Base-by-base conservation (phyloP, 2,888 invertebrate genomes). In the Cantharis rufa region DNA sequence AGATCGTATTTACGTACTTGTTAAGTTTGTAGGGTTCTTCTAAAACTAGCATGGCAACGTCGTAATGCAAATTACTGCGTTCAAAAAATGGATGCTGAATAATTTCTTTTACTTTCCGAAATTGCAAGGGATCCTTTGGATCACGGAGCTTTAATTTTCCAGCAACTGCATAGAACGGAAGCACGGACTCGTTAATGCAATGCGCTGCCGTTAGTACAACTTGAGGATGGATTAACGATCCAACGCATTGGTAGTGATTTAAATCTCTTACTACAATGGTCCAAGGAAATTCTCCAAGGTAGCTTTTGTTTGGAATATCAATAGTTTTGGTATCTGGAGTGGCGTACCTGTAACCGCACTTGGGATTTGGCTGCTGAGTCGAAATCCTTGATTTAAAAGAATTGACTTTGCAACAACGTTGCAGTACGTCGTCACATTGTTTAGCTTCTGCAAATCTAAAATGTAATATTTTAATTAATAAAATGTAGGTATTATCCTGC, bases 161-260 rank as follows among this genome's bases (percentile, higher is more conserved):
- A 2, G 62, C 71, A 16, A 76, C 69, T 7, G 66, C 74, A 48
- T 69, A 94, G 28, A 24, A 24, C 24, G 90, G n/a, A n/a, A n/a
- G 86, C 63, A 91, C 15, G 86, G 82, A 18, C 15, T 48, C 84
- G 74, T 82, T 83, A 13, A 94, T 90, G 83, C 93, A 93, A 86
- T 95, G 95, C 0, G 94, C 94, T 0, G 94, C 93, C 0, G 95
- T 95, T 7, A 95, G 85, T 0, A 94, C 92, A 0, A 93, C 93
- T 69, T 88, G 88, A 0, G 91, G 91, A 75, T 94, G 92, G 78
- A 95, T 94, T 13, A 95, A 88, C 0, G 94, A 91, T 0, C 94
- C 95, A 0, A 94, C 94, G 18, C 94, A 94, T 3, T 93, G 89
- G 86, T 94, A 95, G 10, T 91, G 86, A 10, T 90, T 83, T 83